Base-by-base conservation (phyloP, 2,797 vertebrate species). In the Bryconaethiops microstoma region DNA sequence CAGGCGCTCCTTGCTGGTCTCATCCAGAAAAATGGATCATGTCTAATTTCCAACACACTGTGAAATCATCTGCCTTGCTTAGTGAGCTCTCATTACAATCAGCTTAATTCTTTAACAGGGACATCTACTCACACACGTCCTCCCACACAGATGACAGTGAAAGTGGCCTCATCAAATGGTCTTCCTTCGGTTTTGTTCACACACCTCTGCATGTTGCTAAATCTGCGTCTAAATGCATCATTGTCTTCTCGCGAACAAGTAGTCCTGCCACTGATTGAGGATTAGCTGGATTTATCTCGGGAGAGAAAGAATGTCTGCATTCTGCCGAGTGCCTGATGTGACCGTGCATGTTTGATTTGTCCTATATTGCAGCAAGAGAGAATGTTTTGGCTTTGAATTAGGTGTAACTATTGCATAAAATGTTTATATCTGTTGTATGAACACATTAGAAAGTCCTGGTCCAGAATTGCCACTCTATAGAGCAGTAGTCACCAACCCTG, bases 181-280 rank as follows among this genome's bases (percentile, higher is more conserved):
- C 52, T 29, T 25, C 45, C 48, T 52, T 8, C 23, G 1, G 2
- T 52, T 71, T 52, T 25, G 21, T 71, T 54, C 35, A 17, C 68
- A 52, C 68, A 71, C 68, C 45, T 71, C 68, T 52, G 68, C 68
- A 52, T 52, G 68, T 16, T 16, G 68, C 68, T 52, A 52, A 71
- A 52, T 52, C 45, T 71, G 68, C 14, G 5, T 48, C n/a, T 48
- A 48, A 23, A 69, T 23, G 67, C 42, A 50, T 69, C 67, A 52
- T 25, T 52, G 68, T 76, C 48, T 39, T 67, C 45, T 29, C 74
- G 16, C 65, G 76, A 77, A 39, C 64, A 55, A 23, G n/a, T 19
- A 23, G 65, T 57, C 29, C 45, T 48, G 13, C n/a, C 68, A 70
- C 45, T 52, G 68, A 29, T 7, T 2, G 68, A 52, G 68, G 45